phyloP scores from a whole-genome alignment of 2,888 invertebrate species.

The Drosophila peninsularis region DNA sequence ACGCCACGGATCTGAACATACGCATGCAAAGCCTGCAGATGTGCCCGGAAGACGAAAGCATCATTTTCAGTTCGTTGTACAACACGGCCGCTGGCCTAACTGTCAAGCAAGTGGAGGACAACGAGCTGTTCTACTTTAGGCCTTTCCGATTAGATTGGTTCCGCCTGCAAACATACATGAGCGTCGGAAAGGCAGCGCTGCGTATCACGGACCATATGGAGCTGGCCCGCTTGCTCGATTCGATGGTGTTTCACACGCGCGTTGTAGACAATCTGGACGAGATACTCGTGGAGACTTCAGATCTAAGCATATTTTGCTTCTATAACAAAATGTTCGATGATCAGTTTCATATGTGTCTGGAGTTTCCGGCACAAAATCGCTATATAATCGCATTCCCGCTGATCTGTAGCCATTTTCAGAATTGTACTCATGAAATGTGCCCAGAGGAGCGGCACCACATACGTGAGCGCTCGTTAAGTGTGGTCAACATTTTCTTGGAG shows the following conservation, averaged over 20 bases:
- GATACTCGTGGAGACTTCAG: conserved; percentile 97
- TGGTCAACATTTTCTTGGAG: conserved; percentile 98
- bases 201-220: conserved; percentile 93
- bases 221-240: conserved; percentile 96
- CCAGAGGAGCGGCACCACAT: conserved; percentile 99
- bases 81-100: conserved; percentile 93
- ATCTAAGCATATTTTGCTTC: conserved; percentile 98
- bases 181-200: conserved; percentile 92
- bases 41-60: conserved; percentile 97
- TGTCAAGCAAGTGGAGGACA: conserved; percentile 98
- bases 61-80: conserved; percentile 96
- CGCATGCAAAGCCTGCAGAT: conserved; percentile 93
- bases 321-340: conserved; percentile 98
- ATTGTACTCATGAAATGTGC: conserved; percentile 98
- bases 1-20: conserved; percentile 95
- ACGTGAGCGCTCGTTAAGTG: conserved; percentile 96
- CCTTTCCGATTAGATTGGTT: conserved; percentile 99
- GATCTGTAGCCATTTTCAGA: conserved; percentile 98
- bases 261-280: conserved; percentile 99
- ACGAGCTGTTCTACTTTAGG: conserved; percentile 97
- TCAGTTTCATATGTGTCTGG: conserved; percentile 99
- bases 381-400: conserved; percentile 99
- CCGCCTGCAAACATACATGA: conserved; percentile 96
- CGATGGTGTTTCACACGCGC: conserved; percentile 97
- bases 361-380: conserved; percentile 99